phyloP scores from a whole-genome alignment of 2,888 invertebrate genomes.

The Idaea biselata region DNA sequence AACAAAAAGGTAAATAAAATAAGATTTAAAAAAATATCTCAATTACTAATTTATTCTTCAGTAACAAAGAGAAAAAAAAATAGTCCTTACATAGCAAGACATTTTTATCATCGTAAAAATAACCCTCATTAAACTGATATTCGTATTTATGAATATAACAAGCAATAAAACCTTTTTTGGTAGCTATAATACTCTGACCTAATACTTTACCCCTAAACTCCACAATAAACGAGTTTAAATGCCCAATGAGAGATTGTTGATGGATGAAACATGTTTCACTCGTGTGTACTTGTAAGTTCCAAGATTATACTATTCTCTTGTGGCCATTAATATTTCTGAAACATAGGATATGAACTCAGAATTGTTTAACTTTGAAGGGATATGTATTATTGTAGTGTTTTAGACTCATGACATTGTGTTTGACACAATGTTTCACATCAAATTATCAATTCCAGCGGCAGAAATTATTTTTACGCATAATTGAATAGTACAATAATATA shows the following conservation, averaged over 20 bases:
- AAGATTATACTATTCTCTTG: conserved; percentile 44
- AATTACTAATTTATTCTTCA: too few relatives aligned
- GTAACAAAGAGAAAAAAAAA: too few relatives aligned
- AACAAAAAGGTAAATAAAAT: too few relatives aligned
- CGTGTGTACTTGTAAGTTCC: conserved; percentile 20
- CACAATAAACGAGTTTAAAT: neutral
- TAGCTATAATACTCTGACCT: neutral
- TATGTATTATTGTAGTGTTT: neutral
- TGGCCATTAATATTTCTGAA: conserved; percentile 53
- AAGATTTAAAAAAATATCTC: too few relatives aligned
- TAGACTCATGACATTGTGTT: too few relatives aligned
- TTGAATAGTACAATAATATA: too few relatives aligned
- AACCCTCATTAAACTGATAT: neutral
- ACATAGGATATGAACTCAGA: conserved; percentile 37
- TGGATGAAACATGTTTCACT: conserved; percentile 21
- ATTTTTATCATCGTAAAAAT: neutral
- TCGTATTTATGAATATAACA: neutral
- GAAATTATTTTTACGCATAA: too few relatives aligned
- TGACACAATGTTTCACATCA: too few relatives aligned
- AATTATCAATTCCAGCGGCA: too few relatives aligned
- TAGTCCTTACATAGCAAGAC: too few relatives aligned
- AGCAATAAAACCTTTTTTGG: neutral
- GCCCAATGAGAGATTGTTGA: neutral
- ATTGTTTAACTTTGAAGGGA: neutral
- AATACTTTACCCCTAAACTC: neutral